phyloP scores from a whole-genome alignment of 2,113 vertebrate genomes.

The Helogale parvula region DNA sequence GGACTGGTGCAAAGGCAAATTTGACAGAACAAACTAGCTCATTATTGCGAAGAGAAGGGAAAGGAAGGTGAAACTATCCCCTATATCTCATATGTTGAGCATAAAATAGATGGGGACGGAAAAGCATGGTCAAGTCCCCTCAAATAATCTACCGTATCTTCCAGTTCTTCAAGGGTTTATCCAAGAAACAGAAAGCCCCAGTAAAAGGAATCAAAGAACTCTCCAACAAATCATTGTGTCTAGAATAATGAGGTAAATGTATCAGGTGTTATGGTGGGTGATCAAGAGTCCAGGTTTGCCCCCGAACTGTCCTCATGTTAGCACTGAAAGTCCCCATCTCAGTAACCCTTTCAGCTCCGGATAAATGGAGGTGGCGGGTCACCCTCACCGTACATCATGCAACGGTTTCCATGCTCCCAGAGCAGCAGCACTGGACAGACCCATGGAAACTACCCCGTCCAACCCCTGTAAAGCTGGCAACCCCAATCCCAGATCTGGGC shows the following conservation, averaged over 20 bases:
- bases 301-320: background rate
- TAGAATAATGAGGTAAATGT: background rate
- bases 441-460: background rate
- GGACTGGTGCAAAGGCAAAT: background rate
- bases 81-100: background rate
- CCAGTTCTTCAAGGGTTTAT: background rate
- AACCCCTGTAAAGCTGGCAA: background rate
- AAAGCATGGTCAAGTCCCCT: background rate
- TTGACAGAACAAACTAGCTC: background rate
- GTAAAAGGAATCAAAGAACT: background rate
- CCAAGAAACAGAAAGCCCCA: background rate
- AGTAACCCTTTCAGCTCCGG: background rate
- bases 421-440: background rate
- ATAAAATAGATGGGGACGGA: background rate
- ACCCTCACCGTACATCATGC: background rate
- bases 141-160: background rate
- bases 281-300: background rate
- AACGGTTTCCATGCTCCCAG: background rate
- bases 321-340: background rate
- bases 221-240: background rate
- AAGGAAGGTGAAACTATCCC: background rate
- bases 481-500: background rate
- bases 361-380: background rate
- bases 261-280: background rate
- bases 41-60: background rate